Evolutionary conservation across 2,797 vertebrate species (phyloP), one percentile per base, ranked within the genome.

Genomic region (Mus minutoides): DNA sequence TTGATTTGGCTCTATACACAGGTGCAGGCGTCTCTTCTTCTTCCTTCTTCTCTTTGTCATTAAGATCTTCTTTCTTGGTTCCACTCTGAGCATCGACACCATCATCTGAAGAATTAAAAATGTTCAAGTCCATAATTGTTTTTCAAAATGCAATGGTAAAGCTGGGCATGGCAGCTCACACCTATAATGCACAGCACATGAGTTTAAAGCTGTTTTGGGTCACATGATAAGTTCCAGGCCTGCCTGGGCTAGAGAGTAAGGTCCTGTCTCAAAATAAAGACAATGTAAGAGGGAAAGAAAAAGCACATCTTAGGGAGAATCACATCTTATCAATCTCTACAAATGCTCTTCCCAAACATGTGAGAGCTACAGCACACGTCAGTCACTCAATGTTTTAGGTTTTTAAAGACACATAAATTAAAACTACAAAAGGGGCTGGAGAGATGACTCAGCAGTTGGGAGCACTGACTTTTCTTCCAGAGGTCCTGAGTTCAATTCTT

Each of bases 31-130:
- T 95, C 69, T 99, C 99, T 64, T 99, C 99, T 95, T 99, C 99
- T 37, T 99, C 99, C 73, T 99, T 99, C 98, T 99, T 99, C 97
- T 99, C 99, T 97, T 99, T 99, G 96, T 99, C 99, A 0, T 99
- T 99, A 85, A 99, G 98, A 87, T 99, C 99, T 96, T 99, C 99
- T 97, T 99, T 99, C 98, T 99, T 99, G 96, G 99, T 99, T 97
- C 98, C 97, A 90, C 98, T 98, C 92, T 99, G 99, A 97, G 98
- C 98, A 97, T 99, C 99, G 40, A 98, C 98, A 97, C 98, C 99
- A 94, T 99, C 99, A 98, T 99, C 99, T 99, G 94, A 86, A 94
- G 71, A 96, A 95, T 94, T 19, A 14, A 80, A 94, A 88, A 87
- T 3, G 8, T 49, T 58, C 56, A 40, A 40, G 94, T 22, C 21